Percentiles rank a stretch among this genome's conserved stretches.
Evolutionary conservation across 64 coral and sea anemone species (phyloP).

Genomic region (Pachyseris speciosa): DNA sequence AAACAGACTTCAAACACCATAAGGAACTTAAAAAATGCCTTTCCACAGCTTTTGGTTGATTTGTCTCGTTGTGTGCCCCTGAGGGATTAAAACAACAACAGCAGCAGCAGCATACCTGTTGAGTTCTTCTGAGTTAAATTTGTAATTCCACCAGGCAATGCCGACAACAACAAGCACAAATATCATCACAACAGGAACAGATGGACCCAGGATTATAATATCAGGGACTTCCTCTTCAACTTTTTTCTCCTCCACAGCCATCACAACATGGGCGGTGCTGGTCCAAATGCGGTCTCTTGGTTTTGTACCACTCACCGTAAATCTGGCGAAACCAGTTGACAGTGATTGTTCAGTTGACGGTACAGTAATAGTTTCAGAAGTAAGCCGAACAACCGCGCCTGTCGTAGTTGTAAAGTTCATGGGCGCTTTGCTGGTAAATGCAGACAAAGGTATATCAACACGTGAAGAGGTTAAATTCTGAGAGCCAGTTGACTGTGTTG

Average conservation of each 20-base stretch:
- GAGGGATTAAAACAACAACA: too few relatives aligned
- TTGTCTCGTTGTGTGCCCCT: too few relatives aligned
- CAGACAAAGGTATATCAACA: neutral
- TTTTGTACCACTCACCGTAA: neutral
- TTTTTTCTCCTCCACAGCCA: neutral
- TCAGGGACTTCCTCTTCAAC: slow-evolving; percentile 38
- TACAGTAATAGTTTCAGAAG: neutral
- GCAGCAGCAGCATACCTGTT: neutral
- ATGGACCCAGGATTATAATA: slow-evolving; percentile 29
- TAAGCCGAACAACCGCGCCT: neutral
- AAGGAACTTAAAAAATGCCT: too few relatives aligned
- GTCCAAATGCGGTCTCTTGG: neutral
- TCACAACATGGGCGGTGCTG: neutral
- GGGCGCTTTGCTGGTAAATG: neutral
- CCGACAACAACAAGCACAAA: slow-evolving; percentile 26
- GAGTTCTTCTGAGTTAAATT: slow-evolving; percentile 35
- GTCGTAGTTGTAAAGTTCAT: neutral
- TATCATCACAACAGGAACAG: slow-evolving; percentile 25
- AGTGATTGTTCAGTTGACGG: too few relatives aligned
- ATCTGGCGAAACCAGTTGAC: neutral
- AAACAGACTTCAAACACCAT: too few relatives aligned
- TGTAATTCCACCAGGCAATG: slow-evolving; percentile 57
- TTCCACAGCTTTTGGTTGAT: too few relatives aligned
- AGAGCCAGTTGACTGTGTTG: neutral
- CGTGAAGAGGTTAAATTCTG: neutral